A percentile compares a stretch with the other conserved stretches of the same genome.
Conservation (phyloP, 2,888 invertebrate species). For the Drosophila tripunctata region DNA sequence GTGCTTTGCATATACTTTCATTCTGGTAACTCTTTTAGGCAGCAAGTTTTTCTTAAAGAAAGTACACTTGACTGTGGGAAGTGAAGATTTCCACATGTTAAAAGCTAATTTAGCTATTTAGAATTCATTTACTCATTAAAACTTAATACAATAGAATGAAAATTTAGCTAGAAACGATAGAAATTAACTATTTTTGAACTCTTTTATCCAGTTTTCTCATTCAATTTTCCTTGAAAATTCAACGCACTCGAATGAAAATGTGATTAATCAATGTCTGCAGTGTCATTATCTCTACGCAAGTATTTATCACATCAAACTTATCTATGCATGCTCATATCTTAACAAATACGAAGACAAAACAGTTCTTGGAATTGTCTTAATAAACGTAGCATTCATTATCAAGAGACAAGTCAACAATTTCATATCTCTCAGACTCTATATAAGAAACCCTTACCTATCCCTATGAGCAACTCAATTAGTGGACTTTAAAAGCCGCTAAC, state of each 20-base stretch:
- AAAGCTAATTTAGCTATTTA: no score
- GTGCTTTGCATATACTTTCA: no score
- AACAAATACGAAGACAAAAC: background rate
- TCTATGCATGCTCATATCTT: conserved; percentile 15
- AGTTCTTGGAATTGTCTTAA: conserved; percentile 19
- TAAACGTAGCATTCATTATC: conserved; percentile 14
- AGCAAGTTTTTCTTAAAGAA: no score
- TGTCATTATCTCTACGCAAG: conserved; percentile 1
- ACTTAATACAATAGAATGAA: no score
- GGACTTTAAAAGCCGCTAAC: conserved; percentile 9
- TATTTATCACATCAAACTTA: conserved; percentile 23
- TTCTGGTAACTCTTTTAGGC: no score
- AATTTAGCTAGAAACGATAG: no score
- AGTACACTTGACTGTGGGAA: background rate
- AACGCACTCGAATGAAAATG: background rate
- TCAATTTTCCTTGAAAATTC: background rate
- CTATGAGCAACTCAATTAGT: conserved; percentile 31
- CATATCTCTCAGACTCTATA: background rate
- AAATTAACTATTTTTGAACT: background rate
- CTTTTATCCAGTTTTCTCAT: background rate
- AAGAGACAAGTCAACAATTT: background rate
- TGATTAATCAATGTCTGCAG: conserved; percentile 26
- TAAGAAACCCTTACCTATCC: conserved; percentile 46
- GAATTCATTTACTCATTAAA: no score
- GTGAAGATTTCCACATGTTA: background rate